These are phyloP conservation scores for Hypothenemus hampei DNA, from an alignment of 1,140 invertebrate species.

Conservation along the genomic window DNA sequence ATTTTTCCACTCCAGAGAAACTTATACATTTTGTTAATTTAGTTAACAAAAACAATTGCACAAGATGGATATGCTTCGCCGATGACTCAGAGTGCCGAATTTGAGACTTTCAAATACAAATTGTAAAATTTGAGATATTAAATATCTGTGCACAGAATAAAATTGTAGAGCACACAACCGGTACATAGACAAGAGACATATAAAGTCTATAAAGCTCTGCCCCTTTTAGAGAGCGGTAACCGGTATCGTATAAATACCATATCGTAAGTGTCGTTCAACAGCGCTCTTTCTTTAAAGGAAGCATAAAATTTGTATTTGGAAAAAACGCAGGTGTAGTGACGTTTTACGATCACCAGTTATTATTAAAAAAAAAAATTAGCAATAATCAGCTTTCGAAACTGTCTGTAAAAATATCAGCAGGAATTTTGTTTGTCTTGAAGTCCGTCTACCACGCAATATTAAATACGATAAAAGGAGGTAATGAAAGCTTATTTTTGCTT, in stretches of 20 bases:
- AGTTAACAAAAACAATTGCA: too few relatives aligned
- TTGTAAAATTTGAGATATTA: too few relatives aligned
- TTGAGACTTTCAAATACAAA: too few relatives aligned
- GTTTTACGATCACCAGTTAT: background rate
- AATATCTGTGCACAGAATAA: too few relatives aligned
- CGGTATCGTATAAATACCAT: background rate
- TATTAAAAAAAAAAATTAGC: background rate
- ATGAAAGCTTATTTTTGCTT: background rate
- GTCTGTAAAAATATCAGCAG: conserved; percentile 3
- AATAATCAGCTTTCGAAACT: background rate
- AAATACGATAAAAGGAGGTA: background rate
- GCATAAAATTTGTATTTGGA: background rate
- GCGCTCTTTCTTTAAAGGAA: background rate
- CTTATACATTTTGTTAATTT: too few relatives aligned
- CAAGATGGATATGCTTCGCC: too few relatives aligned
- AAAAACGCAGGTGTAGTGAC: background rate
- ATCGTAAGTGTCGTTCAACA: background rate
- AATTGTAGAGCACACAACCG: too few relatives aligned
- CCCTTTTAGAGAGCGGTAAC: background rate
- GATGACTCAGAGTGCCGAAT: too few relatives aligned
- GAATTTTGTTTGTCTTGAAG: conserved; percentile 4
- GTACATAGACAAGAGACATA: background rate
- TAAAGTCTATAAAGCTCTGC: background rate
- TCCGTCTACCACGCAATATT: conserved; percentile 1
- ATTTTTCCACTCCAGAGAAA: too few relatives aligned